Base-by-base conservation (phyloP, 2,888 invertebrate genomes). In the Latheticus oryzae region DNA sequence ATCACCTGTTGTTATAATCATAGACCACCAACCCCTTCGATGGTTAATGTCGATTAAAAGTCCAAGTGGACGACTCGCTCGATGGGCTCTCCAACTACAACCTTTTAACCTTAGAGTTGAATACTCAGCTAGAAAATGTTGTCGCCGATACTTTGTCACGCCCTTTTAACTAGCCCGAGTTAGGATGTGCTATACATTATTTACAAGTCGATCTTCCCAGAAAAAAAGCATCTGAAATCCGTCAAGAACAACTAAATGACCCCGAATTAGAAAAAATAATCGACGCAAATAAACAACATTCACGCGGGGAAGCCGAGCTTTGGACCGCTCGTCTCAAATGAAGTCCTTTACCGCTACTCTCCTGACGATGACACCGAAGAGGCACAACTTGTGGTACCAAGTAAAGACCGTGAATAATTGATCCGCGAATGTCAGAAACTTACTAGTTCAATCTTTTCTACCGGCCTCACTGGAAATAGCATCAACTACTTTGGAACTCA, bases 11-110 rank as follows among this genome's bases (percentile, higher is more conserved):
- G 60, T 60, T 0, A 64, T 81, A 0, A 58, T 72, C 2, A 79
- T 78, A 0, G 82, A 82, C 54, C 81, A 81, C 50, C 74, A 78
- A 53, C 77, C 80, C 0, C 65, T 83, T 19, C 76, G 77, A 71
- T 82, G 79, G 78, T 58, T 82, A 3, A 60, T 77, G 57, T 63
- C 67, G 0, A 23, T 79, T 2, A 78, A 78, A 55, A 69, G 78
- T 3, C 75, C 76, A 0, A 68, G 71, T n/a, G 78, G 78, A 5
- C 55, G 80, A 19, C 58, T 82, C 0, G 76, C 75, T 12, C 59
- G 80, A 24, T 82, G 80, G 81, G 75, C 76, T 0, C 32, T 81
- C 4, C 55, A 65, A 5, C 52, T 82, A 1, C 76, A 79, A 59
- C 58, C 67, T 1, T 79, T 70, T 55, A 69, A 78, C 19, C 55